Evolutionary conservation across 2,797 vertebrate genomes (phyloP).

Genomic region (Ptychadena robeensis): DNA sequence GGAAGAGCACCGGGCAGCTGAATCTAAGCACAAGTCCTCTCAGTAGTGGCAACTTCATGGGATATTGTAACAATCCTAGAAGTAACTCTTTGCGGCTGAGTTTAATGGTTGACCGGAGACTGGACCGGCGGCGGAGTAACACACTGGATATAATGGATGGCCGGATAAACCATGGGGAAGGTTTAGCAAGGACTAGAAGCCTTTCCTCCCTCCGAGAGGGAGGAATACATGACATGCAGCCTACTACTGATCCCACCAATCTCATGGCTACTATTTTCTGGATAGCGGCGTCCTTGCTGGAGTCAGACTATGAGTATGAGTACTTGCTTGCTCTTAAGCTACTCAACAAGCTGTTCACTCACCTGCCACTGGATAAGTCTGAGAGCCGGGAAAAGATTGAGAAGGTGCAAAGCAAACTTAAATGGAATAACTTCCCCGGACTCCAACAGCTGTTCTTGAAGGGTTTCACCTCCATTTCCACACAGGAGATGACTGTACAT

Average conservation of each 20-base stretch:
- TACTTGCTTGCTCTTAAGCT: constrained; percentile 94
- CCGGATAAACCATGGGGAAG: constrained; percentile 86
- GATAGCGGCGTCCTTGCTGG: constrained; percentile 92
- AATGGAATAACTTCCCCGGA: constrained; percentile 96
- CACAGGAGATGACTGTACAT: constrained; percentile 97
- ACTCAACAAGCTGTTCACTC: constrained; percentile 92
- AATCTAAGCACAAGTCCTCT: constrained; percentile 86
- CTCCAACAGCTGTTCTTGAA: constrained; percentile 97
- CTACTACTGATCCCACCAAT: constrained; percentile 90
- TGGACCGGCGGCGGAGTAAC: constrained; percentile 90
- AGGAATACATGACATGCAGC: constrained; percentile 77
- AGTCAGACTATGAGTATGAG: constrained; percentile 98
- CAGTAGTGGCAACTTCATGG: constrained; percentile 79
- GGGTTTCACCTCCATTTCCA: constrained; percentile 95
- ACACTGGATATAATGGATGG: constrained; percentile 93
- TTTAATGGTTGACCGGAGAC: constrained; percentile 85
- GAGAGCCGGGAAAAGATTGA: constrained; percentile 95
- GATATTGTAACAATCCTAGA: constrained; percentile 79
- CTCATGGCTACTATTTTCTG: constrained; percentile 98
- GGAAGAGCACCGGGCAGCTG: constrained; percentile 97
- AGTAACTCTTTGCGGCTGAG: constrained; percentile 93
- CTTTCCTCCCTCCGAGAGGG: constrained; percentile 91
- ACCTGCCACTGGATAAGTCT: constrained; percentile 90
- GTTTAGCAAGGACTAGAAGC: constrained; percentile 93
- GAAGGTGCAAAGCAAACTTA: constrained; percentile 89